These are phyloP conservation scores for Raphicerus campestris DNA, from an alignment of 2,113 vertebrate species.

Conservation along the genomic window DNA sequence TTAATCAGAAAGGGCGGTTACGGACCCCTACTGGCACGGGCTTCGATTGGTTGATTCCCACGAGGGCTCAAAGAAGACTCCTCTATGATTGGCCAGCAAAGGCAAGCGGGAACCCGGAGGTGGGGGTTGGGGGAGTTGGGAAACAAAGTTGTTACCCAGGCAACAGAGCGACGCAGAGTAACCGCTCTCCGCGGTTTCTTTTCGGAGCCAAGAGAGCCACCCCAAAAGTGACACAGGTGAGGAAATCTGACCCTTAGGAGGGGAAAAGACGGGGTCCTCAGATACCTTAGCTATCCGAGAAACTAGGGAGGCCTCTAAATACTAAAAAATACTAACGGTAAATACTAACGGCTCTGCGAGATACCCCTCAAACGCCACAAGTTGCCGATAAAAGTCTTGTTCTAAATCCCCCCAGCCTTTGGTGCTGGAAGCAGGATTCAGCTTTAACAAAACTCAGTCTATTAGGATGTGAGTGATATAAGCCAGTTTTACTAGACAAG, in stretches of 20 bases:
- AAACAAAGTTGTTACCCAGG: conserved; percentile 48
- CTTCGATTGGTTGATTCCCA: conserved; percentile 40
- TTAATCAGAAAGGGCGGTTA: neutral
- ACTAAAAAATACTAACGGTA: no score
- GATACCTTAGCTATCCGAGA: neutral
- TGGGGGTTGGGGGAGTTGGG: neutral
- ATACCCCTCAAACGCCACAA: neutral
- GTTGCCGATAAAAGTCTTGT: neutral
- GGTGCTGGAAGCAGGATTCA: neutral
- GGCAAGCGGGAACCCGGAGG: conserved; percentile 43
- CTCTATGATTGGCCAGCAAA: conserved; percentile 44
- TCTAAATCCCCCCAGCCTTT: neutral
- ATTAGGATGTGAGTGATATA: neutral
- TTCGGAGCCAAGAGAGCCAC: neutral
- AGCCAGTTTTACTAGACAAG: neutral
- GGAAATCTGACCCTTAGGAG: conserved; percentile 21
- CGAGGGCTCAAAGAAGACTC: neutral
- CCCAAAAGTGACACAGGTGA: conserved; percentile 48
- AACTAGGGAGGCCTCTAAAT: neutral
- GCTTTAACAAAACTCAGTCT: neutral
- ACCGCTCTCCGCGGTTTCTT: neutral
- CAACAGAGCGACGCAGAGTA: conserved; percentile 54
- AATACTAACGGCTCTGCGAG: neutral
- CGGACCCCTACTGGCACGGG: neutral
- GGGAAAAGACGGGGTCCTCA: neutral